A percentile compares a stretch with the other conserved stretches of the same genome.
Conservation (phyloP, 1,140 invertebrate genomes). For the Aphaenogaster ashmeadi region DNA sequence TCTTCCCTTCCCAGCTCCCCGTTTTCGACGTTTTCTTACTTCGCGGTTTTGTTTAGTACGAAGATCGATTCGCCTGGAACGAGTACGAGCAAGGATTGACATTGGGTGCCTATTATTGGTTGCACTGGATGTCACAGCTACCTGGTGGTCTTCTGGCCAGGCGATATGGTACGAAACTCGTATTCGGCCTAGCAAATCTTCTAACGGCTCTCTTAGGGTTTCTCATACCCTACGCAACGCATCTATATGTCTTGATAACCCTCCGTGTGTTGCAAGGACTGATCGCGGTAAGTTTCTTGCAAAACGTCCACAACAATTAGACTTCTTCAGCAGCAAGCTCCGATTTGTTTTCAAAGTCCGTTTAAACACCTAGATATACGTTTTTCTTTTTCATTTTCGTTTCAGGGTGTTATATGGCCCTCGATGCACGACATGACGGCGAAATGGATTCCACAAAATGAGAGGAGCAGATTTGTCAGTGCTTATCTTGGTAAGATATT, state of each 20-base stretch:
- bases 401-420: slow-evolving; percentile 93
- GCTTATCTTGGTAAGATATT: slow-evolving; percentile 90
- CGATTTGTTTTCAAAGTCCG: background rate
- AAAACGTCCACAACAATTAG: background rate
- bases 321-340: background rate
- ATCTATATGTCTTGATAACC: slow-evolving; percentile 89
- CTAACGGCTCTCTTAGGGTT: slow-evolving; percentile 91
- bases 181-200: slow-evolving; percentile 91
- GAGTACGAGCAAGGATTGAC: slow-evolving; percentile 90
- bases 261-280: slow-evolving; percentile 92
- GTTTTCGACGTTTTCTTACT: background rate
- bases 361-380: background rate
- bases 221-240: slow-evolving; percentile 90
- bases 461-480: slow-evolving; percentile 92
- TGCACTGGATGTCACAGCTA: slow-evolving; percentile 92
- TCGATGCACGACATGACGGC: slow-evolving; percentile 94
- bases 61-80: slow-evolving; percentile 89
- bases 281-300: slow-evolving; percentile 89
- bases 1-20: background rate
- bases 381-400: background rate
- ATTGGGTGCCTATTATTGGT: slow-evolving; percentile 92
- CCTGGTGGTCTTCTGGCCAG: slow-evolving; percentile 92
- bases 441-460: slow-evolving; percentile 94
- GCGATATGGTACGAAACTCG: slow-evolving; percentile 91
- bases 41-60: slow-evolving; percentile 59